Evolutionary conservation across 92 coral and sea anemone genomes (phyloP), one percentile per base, ranked within the genome.

Genomic region (Zoanthus sansibaricus): DNA sequence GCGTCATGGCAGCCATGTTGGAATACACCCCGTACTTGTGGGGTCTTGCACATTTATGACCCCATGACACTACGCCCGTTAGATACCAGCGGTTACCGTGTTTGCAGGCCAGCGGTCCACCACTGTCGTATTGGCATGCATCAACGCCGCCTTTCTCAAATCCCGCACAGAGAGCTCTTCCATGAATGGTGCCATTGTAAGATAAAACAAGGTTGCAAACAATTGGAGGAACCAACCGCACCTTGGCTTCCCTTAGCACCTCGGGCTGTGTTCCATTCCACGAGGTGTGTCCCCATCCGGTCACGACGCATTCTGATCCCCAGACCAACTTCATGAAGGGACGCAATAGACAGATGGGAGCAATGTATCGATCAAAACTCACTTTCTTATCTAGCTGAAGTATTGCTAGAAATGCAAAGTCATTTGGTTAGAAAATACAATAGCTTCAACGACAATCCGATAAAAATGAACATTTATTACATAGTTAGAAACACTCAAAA

Each of bases 1-100:
- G 59, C 9, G 98, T 93, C 91, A 93, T 86, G 49, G 82, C 91
- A 18, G 92, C 89, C 98, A 96, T 93, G 78, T 94, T 94, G 18
- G 98, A 87, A 84, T 96, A 96, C 17, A 96, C 98, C n/a, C 98
- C 98, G 76, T 94, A 96, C 78, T 96, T 96, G 70, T 94, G 95
- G 6, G 98, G 98, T 6, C 93, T 77, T 52, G 93, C 98, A 79
- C 98, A 96, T 62, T 90, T 94, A 16, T 94, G 95, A 8, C 98
- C 98, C 98, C 98, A 96, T 16, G 98, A 96, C 56, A 96, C 98
- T 3, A 94, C 47, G 15, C 98, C 98, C 2, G 98, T 92, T 6
- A 96, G 90, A 72, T 94, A 96, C 93, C 93, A 96, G 25, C 80
- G 91, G 68, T 91, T 93, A 32, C 76, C 87, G 48, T 85, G 77